Evolutionary conservation across 1,140 invertebrate species (phyloP).

Genomic region (Philotrypesis tridentata): DNA sequence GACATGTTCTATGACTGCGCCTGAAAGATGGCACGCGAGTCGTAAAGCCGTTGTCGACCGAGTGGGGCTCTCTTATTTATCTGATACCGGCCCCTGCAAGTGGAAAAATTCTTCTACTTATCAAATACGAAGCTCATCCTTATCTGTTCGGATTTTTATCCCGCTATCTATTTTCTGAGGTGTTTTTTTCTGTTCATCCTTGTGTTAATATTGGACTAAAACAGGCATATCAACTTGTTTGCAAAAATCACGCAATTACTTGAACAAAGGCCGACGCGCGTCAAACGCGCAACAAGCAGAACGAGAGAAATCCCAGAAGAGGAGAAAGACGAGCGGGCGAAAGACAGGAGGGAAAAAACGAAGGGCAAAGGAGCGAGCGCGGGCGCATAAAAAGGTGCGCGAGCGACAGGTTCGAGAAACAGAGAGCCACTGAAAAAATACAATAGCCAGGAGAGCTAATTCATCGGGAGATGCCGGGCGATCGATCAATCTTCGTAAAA

Average conservation of each 20-base stretch:
- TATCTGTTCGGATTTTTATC: background rate
- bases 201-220: too few species aligned
- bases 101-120: background rate
- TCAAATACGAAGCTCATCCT: too few species aligned
- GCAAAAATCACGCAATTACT: slow-evolving; percentile 38
- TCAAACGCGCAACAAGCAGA: background rate
- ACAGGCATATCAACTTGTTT: background rate
- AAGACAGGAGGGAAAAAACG: slow-evolving; percentile 7
- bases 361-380: background rate
- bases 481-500: slow-evolving; percentile 67
- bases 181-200: too few species aligned
- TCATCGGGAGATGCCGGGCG: slow-evolving; percentile 61
- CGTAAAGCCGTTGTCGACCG: slow-evolving; percentile 13
- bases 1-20: slow-evolving; percentile 31
- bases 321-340: background rate
- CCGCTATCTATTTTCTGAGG: too few species aligned
- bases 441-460: slow-evolving; percentile 61
- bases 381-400: slow-evolving; percentile 12
- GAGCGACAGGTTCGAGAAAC: slow-evolving; percentile 27
- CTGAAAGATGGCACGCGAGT: slow-evolving; percentile 34
- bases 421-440: slow-evolving; percentile 61
- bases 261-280: slow-evolving; percentile 39
- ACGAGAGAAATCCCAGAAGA: background rate
- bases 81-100: background rate
- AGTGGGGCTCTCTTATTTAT: background rate